A percentile compares a stretch with the other conserved stretches of the same genome.
These are phyloP conservation scores for Aethes cnicana DNA, from an alignment of 2,888 invertebrate species.

Conservation along the genomic window DNA sequence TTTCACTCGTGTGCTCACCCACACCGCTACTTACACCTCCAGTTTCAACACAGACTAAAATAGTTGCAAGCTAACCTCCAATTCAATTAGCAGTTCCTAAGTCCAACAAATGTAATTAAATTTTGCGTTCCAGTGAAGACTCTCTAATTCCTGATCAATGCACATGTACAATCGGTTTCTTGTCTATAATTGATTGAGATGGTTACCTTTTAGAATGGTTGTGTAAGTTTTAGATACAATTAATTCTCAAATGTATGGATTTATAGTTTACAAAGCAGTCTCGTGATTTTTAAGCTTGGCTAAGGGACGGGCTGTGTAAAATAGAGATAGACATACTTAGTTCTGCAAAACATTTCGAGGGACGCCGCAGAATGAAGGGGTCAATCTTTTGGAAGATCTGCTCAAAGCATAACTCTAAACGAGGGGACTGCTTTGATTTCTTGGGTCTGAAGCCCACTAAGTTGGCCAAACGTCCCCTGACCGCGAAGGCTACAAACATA, in stretches of 20 bases:
- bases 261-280: too few relatives aligned
- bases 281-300: not conserved
- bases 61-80: not conserved
- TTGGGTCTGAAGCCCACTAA: not conserved
- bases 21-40: slow-evolving; percentile 10
- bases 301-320: not conserved
- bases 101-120: not conserved
- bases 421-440: slow-evolving; percentile 34
- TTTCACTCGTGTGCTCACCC: slow-evolving; percentile 40
- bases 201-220: slow-evolving; percentile 13
- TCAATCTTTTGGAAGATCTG: slow-evolving; percentile 35
- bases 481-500: not conserved
- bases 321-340: slow-evolving; percentile 21
- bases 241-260: too few relatives aligned
- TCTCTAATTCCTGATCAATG: not conserved
- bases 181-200: slow-evolving; percentile 29
- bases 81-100: slow-evolving; percentile 8
- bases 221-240: slow-evolving; percentile 17
- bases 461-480: not conserved
- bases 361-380: slow-evolving; percentile 31
- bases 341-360: slow-evolving; percentile 17
- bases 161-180: slow-evolving; percentile 8
- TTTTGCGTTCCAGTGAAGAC: not conserved
- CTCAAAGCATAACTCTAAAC: slow-evolving; percentile 37
- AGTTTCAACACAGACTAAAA: slow-evolving; percentile 9